These are phyloP conservation scores for Ochlodes sylvanus DNA, from an alignment of 2,888 invertebrate genomes.

Conservation along the genomic window DNA sequence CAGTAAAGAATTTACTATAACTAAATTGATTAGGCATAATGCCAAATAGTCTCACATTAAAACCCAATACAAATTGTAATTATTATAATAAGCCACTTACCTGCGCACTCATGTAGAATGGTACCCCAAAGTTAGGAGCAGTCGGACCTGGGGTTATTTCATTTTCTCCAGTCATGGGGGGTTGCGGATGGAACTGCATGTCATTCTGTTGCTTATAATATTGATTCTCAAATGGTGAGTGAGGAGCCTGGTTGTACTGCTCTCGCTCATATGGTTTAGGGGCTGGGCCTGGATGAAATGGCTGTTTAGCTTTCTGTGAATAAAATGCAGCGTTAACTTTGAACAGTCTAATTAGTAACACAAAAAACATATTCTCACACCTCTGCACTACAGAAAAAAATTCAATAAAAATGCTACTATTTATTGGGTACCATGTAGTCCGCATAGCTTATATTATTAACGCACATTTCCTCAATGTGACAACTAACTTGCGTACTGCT, in stretches of 20 bases:
- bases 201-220: slow-evolving; percentile 1
- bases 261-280: background rate
- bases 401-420: too few species aligned
- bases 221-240: background rate
- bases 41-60: too few species aligned
- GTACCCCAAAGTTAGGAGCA: slow-evolving; percentile 6
- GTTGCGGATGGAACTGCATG: background rate
- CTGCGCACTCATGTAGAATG: slow-evolving; percentile 13
- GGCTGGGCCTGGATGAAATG: slow-evolving; percentile 4
- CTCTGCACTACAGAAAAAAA: too few species aligned
- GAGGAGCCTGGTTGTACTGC: background rate
- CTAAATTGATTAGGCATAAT: too few species aligned
- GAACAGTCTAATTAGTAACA: too few species aligned
- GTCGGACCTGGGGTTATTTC: background rate
- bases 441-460: too few species aligned
- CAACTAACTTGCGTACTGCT: too few species aligned
- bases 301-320: slow-evolving; percentile 30
- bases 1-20: too few species aligned
- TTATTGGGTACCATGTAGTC: too few species aligned
- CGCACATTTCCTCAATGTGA: too few species aligned
- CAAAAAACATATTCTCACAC: too few species aligned
- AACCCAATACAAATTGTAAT: too few species aligned
- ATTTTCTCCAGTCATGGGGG: background rate
- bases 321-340: background rate
- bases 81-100: background rate